These are phyloP conservation scores for Tetramorium simillimum DNA, from an alignment of 1,140 invertebrate species.

Conservation along the genomic window DNA sequence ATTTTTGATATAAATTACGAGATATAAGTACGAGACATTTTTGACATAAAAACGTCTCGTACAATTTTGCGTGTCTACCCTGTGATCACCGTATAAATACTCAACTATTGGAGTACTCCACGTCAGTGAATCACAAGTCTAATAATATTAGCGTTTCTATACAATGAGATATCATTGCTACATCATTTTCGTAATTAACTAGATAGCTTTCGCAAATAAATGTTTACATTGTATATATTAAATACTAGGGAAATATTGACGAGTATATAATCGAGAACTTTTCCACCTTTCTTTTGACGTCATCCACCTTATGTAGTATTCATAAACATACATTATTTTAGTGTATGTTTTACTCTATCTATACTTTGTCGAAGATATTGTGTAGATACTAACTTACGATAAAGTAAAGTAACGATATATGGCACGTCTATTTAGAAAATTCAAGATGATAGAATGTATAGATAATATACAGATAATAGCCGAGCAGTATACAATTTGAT, in stretches of 20 bases:
- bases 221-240: background rate
- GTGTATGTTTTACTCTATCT: background rate
- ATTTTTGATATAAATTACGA: background rate
- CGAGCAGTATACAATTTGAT: background rate
- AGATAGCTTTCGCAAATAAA: background rate
- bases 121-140: background rate
- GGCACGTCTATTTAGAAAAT: background rate
- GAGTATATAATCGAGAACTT: background rate
- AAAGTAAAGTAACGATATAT: constrained; percentile 11
- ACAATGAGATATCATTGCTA: background rate
- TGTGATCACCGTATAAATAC: background rate
- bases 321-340: constrained; percentile 8
- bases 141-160: constrained; percentile 8
- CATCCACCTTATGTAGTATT: background rate
- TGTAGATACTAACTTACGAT: background rate
- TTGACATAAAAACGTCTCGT: background rate
- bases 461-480: background rate
- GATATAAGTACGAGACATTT: background rate
- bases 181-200: constrained; percentile 23
- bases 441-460: background rate
- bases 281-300: background rate
- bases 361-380: constrained; percentile 1
- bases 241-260: background rate
- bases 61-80: background rate
- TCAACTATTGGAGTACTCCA: background rate